These are phyloP conservation scores for Macrotis lagotis DNA, from an alignment of 2,113 vertebrate genomes.

Conservation along the genomic window DNA sequence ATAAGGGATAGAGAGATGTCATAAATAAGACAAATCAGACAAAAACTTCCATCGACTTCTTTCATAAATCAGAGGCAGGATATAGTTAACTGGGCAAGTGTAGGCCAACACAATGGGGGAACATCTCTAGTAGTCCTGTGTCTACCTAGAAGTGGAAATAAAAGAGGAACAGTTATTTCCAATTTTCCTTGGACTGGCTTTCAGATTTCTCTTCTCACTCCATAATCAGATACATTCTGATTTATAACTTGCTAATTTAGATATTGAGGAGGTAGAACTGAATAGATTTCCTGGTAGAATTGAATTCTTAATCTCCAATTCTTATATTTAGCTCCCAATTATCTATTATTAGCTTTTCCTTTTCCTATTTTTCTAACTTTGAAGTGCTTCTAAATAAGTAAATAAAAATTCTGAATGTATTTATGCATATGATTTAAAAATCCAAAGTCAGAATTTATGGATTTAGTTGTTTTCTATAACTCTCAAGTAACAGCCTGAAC, in stretches of 20 bases:
- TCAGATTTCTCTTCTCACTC: not conserved
- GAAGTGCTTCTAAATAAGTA: not conserved
- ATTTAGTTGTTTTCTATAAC: not conserved
- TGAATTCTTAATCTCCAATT: not conserved
- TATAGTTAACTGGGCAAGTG: not conserved
- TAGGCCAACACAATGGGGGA: not conserved
- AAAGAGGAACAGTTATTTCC: not conserved
- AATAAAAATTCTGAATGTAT: not conserved
- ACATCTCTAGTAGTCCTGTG: not conserved
- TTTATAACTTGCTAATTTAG: not conserved
- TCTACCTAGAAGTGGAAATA: not conserved
- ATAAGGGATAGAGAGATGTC: not conserved
- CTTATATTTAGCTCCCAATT: not conserved
- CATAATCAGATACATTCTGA: not conserved
- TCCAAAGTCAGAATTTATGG: not conserved
- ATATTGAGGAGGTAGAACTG: not conserved
- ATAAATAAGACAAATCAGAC: not conserved
- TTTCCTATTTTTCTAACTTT: not conserved
- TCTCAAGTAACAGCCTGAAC: not conserved
- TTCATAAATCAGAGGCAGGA: not conserved
- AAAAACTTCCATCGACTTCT: not conserved
- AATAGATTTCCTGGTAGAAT: not conserved
- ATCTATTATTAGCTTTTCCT: not conserved
- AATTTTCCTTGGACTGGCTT: not conserved
- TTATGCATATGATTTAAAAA: not conserved